Percentiles rank a stretch among this genome's conserved stretches.
Evolutionary conservation across 2,113 vertebrate species (phyloP).

Genomic region (Mirza zaza): DNA sequence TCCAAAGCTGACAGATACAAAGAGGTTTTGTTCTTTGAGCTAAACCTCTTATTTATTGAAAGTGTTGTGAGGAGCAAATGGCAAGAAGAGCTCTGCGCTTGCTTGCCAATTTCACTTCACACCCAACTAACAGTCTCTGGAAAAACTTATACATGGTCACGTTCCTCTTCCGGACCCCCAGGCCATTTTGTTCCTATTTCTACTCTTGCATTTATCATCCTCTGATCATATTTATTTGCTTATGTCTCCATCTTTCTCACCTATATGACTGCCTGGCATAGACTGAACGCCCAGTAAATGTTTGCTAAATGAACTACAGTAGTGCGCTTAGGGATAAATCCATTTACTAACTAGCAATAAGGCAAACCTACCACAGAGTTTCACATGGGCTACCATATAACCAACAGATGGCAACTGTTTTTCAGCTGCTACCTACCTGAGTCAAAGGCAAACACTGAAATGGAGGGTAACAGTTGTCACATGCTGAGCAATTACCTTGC

Average conservation of each 20-base stretch:
- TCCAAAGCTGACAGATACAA: background rate
- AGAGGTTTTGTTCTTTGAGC: slow-evolving; percentile 1
- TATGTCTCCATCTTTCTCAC: background rate
- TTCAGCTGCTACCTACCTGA: background rate
- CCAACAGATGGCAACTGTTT: background rate
- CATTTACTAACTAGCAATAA: background rate
- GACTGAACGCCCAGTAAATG: background rate
- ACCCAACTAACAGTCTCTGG: background rate
- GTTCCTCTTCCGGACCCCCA: background rate
- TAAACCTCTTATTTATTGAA: background rate
- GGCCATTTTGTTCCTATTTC: background rate
- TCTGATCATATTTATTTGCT: background rate
- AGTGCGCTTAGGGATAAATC: background rate
- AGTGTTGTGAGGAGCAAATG: background rate
- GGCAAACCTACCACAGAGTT: background rate
- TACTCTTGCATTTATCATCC: background rate
- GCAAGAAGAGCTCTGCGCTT: background rate
- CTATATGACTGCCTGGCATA: background rate
- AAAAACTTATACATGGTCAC: background rate
- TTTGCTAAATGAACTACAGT: background rate
- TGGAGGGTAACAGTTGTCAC: background rate
- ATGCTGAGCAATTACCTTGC: background rate
- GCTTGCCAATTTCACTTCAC: background rate
- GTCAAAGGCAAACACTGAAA: slow-evolving; percentile 34
- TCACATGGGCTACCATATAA: background rate